phyloP scores from a whole-genome alignment of 2,797 vertebrate species.

The Diceros bicornis region DNA sequence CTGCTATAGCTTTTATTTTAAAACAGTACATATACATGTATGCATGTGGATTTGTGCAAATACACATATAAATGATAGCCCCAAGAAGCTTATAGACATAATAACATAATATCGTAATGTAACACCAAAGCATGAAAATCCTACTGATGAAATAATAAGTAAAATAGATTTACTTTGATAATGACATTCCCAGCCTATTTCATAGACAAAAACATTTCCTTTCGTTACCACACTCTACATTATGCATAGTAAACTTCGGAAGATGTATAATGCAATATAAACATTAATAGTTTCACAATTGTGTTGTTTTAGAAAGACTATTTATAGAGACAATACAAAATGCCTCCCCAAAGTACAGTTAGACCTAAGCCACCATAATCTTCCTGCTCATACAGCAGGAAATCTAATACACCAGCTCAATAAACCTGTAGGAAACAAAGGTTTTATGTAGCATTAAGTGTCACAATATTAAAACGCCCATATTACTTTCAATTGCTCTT shows the following conservation, averaged over 20 bases:
- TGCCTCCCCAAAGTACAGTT: slow-evolving; percentile 96
- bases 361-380: slow-evolving; percentile 98
- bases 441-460: slow-evolving; percentile 93
- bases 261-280: slow-evolving; percentile 91
- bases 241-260: slow-evolving; percentile 88
- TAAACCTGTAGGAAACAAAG: slow-evolving; percentile 96
- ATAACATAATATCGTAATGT: slow-evolving; percentile 61
- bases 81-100: slow-evolving; percentile 41
- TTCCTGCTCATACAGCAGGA: slow-evolving; percentile 99
- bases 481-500: slow-evolving; percentile 90
- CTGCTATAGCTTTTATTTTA: slow-evolving; percentile 66
- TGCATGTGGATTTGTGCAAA: not conserved
- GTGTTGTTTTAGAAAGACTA: slow-evolving; percentile 93
- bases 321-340: slow-evolving; percentile 96
- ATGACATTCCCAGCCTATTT: slow-evolving; percentile 85
- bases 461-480: slow-evolving; percentile 91
- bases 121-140: slow-evolving; percentile 79
- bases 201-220: slow-evolving; percentile 86
- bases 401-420: slow-evolving; percentile 97
- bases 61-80: slow-evolving; percentile 48
- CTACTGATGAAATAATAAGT: slow-evolving; percentile 83
- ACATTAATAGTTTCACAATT: slow-evolving; percentile 92
- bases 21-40: slow-evolving; percentile 51
- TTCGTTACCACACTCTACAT: slow-evolving; percentile 81
- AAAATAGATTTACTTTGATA: slow-evolving; percentile 82